Conservation (phyloP, 2,797 vertebrate genomes). For the Mallotus villosus region DNA sequence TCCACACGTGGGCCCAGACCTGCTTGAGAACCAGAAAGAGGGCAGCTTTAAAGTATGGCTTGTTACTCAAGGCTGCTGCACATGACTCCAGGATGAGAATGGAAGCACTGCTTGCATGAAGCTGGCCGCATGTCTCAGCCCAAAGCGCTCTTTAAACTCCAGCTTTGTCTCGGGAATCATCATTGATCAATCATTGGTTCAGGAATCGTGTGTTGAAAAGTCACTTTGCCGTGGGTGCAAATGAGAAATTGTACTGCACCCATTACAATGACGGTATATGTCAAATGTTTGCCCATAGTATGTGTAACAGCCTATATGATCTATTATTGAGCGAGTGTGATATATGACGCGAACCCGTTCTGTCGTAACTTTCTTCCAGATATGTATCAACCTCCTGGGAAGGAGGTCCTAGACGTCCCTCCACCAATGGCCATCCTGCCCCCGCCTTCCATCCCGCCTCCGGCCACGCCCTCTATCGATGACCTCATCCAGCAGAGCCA, state of each 20-base stretch:
- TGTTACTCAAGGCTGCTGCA: neutral
- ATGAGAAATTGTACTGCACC: neutral
- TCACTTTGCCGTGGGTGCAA: neutral
- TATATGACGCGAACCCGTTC: neutral
- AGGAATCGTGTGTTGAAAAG: neutral
- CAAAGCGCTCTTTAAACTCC: no score
- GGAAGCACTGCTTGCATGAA: neutral
- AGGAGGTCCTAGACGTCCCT: conserved; percentile 78
- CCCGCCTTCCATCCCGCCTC: conserved; percentile 68
- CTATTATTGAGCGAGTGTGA: no score
- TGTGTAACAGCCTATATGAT: no score
- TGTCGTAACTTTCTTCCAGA: conserved; percentile 67
- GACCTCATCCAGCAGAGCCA: conserved; percentile 97
- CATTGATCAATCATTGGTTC: neutral
- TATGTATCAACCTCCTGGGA: conserved; percentile 84
- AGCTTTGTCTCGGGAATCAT: no score
- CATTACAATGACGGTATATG: neutral
- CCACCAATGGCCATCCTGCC: conserved; percentile 74
- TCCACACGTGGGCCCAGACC: neutral
- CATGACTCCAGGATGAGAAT: neutral
- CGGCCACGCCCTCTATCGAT: conserved; percentile 79
- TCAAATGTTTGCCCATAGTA: neutral
- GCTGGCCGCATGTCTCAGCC: conserved; percentile 3
- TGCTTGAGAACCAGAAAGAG: neutral
- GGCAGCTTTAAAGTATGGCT: neutral